Percentiles rank a stretch among this genome's conserved stretches.
phyloP scores from a whole-genome alignment of 2,113 vertebrate species.

The Sylvicapra grimmia region DNA sequence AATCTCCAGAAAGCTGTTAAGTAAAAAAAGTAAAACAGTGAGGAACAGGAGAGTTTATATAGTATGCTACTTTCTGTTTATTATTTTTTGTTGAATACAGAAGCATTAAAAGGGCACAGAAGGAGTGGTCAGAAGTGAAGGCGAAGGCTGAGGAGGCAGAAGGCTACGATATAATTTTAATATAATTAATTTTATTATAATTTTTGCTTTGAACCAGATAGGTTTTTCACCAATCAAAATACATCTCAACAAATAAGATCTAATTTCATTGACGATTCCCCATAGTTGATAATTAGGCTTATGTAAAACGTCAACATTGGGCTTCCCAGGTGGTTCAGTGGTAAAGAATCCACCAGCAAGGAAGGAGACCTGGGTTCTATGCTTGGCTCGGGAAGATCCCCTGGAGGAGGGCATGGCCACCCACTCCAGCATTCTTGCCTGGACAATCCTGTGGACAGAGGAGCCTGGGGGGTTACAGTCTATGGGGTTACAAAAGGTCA shows the following conservation, averaged over 20 bases:
- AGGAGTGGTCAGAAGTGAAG: neutral
- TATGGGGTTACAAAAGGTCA: fast-evolving
- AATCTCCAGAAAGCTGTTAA: neutral
- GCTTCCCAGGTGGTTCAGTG: neutral
- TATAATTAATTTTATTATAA: neutral
- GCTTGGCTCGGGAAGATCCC: neutral
- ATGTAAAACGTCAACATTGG: neutral
- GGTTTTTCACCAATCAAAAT: neutral
- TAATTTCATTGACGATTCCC: neutral
- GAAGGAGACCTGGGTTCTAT: neutral
- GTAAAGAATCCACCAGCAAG: neutral
- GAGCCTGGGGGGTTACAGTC: neutral
- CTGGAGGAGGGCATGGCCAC: neutral
- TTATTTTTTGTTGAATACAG: neutral
- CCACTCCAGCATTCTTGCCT: neutral
- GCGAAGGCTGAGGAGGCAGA: fast-evolving
- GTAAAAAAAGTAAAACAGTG: neutral
- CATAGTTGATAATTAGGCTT: neutral
- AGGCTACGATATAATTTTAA: neutral
- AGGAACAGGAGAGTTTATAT: neutral
- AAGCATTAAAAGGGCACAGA: neutral
- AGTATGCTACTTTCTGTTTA: neutral
- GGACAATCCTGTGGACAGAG: neutral
- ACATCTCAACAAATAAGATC: neutral
- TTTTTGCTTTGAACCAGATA: neutral